These are phyloP conservation scores for Anastatus disparis DNA, from an alignment of 1,140 invertebrate genomes.

Conservation along the genomic window DNA sequence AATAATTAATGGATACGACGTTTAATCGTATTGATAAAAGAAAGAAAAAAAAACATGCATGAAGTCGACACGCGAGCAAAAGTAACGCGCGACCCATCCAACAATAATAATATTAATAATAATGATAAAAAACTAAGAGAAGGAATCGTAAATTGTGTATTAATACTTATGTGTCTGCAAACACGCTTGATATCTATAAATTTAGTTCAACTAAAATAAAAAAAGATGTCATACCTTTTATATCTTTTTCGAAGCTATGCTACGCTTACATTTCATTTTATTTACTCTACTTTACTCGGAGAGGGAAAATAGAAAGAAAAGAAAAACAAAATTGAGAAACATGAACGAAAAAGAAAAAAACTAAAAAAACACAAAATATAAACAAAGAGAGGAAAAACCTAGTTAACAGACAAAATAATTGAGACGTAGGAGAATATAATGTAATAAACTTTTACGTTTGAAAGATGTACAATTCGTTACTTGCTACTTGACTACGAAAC, in stretches of 20 bases:
- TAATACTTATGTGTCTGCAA: constrained; percentile 25
- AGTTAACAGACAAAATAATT: constrained; percentile 38
- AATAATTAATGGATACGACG: constrained; percentile 28
- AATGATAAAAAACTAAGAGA: constrained; percentile 32
- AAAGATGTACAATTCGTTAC: constrained; percentile 34
- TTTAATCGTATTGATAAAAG: constrained; percentile 20
- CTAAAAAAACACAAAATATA: constrained; percentile 37
- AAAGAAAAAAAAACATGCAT: constrained; percentile 36
- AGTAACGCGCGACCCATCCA: constrained; percentile 31
- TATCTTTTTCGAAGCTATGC: neutral
- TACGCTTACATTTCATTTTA: too few species aligned
- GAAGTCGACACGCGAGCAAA: constrained; percentile 16
- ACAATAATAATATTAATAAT: constrained; percentile 42
- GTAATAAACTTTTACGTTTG: constrained; percentile 17
- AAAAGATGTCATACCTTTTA: too few species aligned
- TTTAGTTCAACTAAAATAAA: constrained; percentile 10
- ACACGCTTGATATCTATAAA: neutral
- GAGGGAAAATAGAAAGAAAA: too few species aligned
- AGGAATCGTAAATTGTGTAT: constrained; percentile 28
- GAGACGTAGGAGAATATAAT: constrained; percentile 4
- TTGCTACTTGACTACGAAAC: constrained; percentile 27
- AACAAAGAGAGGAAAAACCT: constrained; percentile 34
- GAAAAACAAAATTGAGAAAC: constrained; percentile 36
- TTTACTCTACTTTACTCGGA: too few species aligned
- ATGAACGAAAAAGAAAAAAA: constrained; percentile 32